phyloP scores from a whole-genome alignment of 1,140 invertebrate genomes.

The Neelides sp. region DNA sequence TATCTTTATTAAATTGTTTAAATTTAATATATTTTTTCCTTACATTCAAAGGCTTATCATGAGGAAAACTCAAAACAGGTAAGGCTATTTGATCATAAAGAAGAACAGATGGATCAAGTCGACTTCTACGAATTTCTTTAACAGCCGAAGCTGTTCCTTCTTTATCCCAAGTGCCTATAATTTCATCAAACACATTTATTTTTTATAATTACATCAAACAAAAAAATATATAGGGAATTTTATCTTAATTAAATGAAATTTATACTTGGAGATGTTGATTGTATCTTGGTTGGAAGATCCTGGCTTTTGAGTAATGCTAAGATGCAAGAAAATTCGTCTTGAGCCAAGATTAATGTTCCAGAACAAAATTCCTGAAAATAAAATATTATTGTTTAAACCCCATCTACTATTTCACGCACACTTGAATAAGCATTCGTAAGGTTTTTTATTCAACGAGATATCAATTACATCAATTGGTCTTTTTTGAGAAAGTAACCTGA shows the following conservation, averaged over 20 bases:
- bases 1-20: too few species aligned
- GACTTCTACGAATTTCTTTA: conserved; percentile 25
- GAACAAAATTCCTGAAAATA: conserved; percentile 29
- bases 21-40: conserved; percentile 3
- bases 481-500: conserved; percentile 20
- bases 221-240: not conserved
- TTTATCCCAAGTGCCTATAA: conserved; percentile 28
- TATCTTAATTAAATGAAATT: conserved; percentile 9
- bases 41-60: conserved; percentile 24
- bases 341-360: conserved; percentile 17
- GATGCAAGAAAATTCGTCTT: conserved; percentile 24
- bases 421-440: not conserved
- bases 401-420: not conserved
- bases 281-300: conserved; percentile 25
- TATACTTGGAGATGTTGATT: conserved; percentile 27
- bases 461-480: conserved; percentile 3
- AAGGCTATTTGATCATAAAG: conserved; percentile 28
- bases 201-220: not conserved
- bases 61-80: conserved; percentile 25
- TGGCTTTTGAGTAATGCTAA: conserved; percentile 24
- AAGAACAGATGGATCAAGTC: conserved; percentile 27
- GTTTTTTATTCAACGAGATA: not conserved
- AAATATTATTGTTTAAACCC: not conserved
- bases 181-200: not conserved
- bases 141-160: conserved; percentile 21